These are phyloP conservation scores for Amphipyra tragopoginis DNA, from an alignment of 2,888 invertebrate genomes.

Conservation along the genomic window DNA sequence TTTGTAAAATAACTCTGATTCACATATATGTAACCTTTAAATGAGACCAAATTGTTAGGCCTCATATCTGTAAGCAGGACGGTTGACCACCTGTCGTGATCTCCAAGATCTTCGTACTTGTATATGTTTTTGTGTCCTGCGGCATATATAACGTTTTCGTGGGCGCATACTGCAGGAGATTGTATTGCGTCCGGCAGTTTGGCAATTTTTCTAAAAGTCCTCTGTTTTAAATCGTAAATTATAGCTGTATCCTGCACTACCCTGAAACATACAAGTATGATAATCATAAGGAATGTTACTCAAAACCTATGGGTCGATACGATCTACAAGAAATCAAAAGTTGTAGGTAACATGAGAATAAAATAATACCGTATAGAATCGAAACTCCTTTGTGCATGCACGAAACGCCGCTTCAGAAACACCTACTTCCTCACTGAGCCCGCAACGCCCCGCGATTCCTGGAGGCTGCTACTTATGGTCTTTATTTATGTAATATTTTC, in stretches of 20 bases:
- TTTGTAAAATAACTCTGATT: constrained; percentile 77
- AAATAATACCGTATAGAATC: too few species aligned
- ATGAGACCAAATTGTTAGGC: constrained; percentile 73
- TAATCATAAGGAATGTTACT: not conserved
- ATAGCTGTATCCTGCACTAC: constrained; percentile 74
- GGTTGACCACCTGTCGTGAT: constrained; percentile 68
- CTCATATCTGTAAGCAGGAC: constrained; percentile 69
- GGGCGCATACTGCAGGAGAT: constrained; percentile 76
- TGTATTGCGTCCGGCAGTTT: constrained; percentile 80
- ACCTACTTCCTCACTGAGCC: too few species aligned
- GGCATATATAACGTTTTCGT: constrained; percentile 73
- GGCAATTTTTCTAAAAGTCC: constrained; percentile 71
- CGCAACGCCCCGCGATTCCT: too few species aligned
- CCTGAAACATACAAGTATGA: constrained; percentile 68
- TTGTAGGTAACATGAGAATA: too few species aligned
- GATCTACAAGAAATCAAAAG: too few species aligned
- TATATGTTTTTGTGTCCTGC: constrained; percentile 77
- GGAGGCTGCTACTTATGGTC: too few species aligned
- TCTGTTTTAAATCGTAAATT: constrained; percentile 75
- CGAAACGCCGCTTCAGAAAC: too few species aligned
- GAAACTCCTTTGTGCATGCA: too few species aligned
- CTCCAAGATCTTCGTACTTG: constrained; percentile 68
- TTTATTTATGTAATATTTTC: too few species aligned
- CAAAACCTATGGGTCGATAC: too few species aligned
- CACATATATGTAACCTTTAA: constrained; percentile 77